phyloP scores from a whole-genome alignment of 2,888 invertebrate species.

The Tenthredo notha region DNA sequence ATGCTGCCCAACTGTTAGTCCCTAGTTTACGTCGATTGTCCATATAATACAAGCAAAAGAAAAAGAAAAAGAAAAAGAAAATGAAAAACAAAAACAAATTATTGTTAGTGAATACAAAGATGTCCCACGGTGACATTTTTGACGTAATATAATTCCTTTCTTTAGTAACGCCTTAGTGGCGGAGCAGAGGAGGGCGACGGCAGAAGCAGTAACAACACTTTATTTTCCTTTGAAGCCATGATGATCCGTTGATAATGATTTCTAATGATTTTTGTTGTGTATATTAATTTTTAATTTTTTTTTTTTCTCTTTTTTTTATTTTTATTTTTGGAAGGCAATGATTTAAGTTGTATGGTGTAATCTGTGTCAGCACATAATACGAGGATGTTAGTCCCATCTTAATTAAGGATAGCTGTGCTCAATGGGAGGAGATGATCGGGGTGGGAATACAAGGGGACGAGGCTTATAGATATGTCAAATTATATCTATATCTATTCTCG shows the following conservation, averaged over 20 bases:
- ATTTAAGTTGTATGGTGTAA: slow-evolving; percentile 75
- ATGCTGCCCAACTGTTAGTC: slow-evolving; percentile 77
- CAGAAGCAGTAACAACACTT: slow-evolving; percentile 62
- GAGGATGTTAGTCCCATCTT: slow-evolving; percentile 75
- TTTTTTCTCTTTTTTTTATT: slow-evolving; percentile 61
- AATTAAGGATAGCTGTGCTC: slow-evolving; percentile 73
- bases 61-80: slow-evolving; percentile 66
- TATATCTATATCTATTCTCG: slow-evolving; percentile 28
- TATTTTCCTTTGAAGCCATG: slow-evolving; percentile 69
- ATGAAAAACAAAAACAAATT: slow-evolving; percentile 70
- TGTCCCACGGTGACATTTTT: slow-evolving; percentile 71
- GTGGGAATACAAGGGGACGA: slow-evolving; percentile 61
- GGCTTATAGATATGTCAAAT: slow-evolving; percentile 54
- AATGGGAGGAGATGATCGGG: slow-evolving; percentile 72
- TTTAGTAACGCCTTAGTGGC: slow-evolving; percentile 69
- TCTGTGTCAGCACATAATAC: slow-evolving; percentile 76
- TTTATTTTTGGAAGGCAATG: slow-evolving; percentile 65
- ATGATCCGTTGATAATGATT: slow-evolving; percentile 68
- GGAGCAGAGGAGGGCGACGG: slow-evolving; percentile 59
- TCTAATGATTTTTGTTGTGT: slow-evolving; percentile 73
- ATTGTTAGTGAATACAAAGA: slow-evolving; percentile 72
- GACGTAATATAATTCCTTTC: slow-evolving; percentile 71
- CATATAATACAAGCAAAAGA: slow-evolving; percentile 72
- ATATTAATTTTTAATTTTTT: slow-evolving; percentile 71
- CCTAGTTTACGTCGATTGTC: slow-evolving; percentile 77